Conservation (phyloP, 2,113 vertebrate genomes). For the Nibea albiflora region DNA sequence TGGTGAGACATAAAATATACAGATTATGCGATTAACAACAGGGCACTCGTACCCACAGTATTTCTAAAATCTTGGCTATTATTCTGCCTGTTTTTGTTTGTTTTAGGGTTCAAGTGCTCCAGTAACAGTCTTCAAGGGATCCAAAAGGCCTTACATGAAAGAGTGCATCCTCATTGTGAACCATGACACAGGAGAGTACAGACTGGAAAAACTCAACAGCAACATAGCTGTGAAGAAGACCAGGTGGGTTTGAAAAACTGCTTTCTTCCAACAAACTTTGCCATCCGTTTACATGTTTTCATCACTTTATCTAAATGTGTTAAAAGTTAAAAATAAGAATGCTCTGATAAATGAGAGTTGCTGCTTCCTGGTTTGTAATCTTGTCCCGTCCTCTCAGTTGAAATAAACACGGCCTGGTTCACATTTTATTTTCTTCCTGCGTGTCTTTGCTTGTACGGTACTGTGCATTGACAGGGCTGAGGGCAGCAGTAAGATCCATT, state of each 20-base stretch:
- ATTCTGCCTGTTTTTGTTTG: neutral
- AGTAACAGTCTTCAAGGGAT: slow-evolving; percentile 97
- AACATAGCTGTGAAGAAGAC: slow-evolving; percentile 99
- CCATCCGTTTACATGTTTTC: neutral
- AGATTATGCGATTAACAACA: neutral
- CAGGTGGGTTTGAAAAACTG: slow-evolving; percentile 81
- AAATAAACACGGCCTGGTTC: neutral
- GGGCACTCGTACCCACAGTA: too few species aligned
- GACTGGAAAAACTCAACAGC: slow-evolving; percentile 97
- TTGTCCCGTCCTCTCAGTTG: neutral
- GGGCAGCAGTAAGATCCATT: slow-evolving; percentile 96
- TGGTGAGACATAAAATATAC: neutral
- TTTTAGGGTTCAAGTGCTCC: slow-evolving; percentile 93
- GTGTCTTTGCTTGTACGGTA: neutral
- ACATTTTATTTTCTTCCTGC: neutral
- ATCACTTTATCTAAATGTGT: neutral
- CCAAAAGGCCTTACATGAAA: slow-evolving; percentile 96
- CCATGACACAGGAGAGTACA: slow-evolving; percentile 98
- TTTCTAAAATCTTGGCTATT: neutral
- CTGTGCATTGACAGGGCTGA: slow-evolving; percentile 86
- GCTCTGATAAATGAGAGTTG: neutral
- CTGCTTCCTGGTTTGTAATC: neutral
- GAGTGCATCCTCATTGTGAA: slow-evolving; percentile 99
- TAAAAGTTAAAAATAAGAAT: neutral
- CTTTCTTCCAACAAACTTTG: neutral